Conservation (phyloP, 1,140 invertebrate species). For the Scylla paramamosain region DNA sequence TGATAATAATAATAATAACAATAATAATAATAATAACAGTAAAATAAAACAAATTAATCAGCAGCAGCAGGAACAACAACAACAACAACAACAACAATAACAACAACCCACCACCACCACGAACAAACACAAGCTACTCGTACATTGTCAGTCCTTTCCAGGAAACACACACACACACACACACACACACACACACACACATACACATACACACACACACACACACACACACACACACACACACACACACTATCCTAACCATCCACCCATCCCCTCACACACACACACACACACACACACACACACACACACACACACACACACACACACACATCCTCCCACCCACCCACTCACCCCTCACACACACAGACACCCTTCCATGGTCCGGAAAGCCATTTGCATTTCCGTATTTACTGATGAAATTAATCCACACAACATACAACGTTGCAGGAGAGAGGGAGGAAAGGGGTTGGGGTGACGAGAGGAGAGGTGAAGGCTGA, state of each 20-base stretch:
- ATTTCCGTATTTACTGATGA: slow-evolving; percentile 2
- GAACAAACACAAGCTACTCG: too few relatives aligned
- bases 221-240: slow-evolving; percentile 20
- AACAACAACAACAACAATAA: too few relatives aligned
- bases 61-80: too few relatives aligned
- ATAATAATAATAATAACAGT: too few relatives aligned
- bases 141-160: not conserved
- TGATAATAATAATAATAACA: too few relatives aligned
- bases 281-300: slow-evolving; percentile 20
- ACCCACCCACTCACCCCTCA: too few relatives aligned
- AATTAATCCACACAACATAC: not conserved
- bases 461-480: not conserved
- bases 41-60: too few relatives aligned
- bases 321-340: too few relatives aligned
- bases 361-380: too few relatives aligned
- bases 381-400: not conserved
- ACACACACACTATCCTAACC: slow-evolving; percentile 1
- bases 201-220: slow-evolving; percentile 2
- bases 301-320: not conserved
- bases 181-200: not conserved
- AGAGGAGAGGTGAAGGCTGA: not conserved
- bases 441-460: not conserved
- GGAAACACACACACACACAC: not conserved
- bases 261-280: not conserved
- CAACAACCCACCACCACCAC: too few relatives aligned